Evolutionary conservation across 2,113 vertebrate genomes (phyloP), one percentile per base, ranked within the genome.

Genomic region (Oncorhynchus keta): DNA sequence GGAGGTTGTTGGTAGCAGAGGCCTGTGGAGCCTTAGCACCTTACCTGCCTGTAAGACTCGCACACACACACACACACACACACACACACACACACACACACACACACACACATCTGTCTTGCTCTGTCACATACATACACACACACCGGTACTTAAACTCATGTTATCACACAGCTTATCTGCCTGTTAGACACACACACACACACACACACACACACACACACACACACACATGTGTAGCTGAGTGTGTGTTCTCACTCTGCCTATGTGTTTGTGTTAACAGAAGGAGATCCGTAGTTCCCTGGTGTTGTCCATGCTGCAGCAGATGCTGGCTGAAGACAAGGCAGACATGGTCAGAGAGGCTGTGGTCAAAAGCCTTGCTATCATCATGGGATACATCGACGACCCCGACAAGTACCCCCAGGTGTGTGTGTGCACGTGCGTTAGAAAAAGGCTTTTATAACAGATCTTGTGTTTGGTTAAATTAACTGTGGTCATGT

Each of bases 271-370:
- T 76, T 28, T 70, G 26, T 73, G 61, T 75, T 22, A 16, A 80
- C 90, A 99, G 98, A 99, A 98, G 84, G 98, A 99, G 93, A 99
- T 99, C 39, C 96, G 98, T 81, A 99, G 97, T 91, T 99, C 97
- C 0, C 91, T 99, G 88, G 98, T 99, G 72, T 92, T 99, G 84
- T 97, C 98, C 82, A 99, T 99, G 97, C 89, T 99, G 83, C 97
- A 99, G 88, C 98, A 99, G 90, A 99, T 99, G 98, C 90, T 99
- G 67, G 92, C 96, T 84, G 98, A 99, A 91, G 98, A 99, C 89
- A 99, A 99, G 88, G 95, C 97, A 2, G 98, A 99, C 91, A 93
- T 99, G 93, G 98, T 99, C 84, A 94, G 98, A 91, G 98, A 99
- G 93, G 98, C 97, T 64, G 98, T 99, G 64, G 98, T 99, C 87